phyloP scores from a whole-genome alignment of 2,888 invertebrate species.

The Strigamia transsilvanica region DNA sequence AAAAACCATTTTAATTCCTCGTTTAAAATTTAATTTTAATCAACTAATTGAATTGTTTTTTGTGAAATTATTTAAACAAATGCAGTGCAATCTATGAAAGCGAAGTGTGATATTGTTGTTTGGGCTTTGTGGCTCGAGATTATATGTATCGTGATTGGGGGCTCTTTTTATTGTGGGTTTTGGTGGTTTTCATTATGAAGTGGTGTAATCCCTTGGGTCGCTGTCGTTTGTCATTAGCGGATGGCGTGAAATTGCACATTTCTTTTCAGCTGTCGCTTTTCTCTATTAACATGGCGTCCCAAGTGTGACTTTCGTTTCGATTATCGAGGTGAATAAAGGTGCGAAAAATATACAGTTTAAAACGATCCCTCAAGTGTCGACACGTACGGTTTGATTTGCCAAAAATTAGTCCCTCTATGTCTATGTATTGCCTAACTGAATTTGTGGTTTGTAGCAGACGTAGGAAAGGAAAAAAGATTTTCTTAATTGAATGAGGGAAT shows the following conservation, averaged over 20 bases:
- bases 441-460: not conserved
- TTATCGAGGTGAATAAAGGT: not conserved
- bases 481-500: not conserved
- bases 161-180: not conserved
- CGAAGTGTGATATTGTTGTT: not conserved
- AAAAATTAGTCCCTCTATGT: not conserved
- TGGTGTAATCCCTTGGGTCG: not conserved
- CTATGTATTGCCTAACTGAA: not conserved
- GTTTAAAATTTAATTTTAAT: too few relatives aligned
- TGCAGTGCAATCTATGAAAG: not conserved
- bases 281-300: not conserved
- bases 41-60: too few relatives aligned
- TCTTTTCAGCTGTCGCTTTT: conserved; percentile 8
- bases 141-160: conserved; percentile 8
- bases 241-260: conserved; percentile 3
- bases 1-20: too few relatives aligned
- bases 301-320: not conserved
- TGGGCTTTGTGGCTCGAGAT: not conserved
- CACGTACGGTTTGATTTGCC: not conserved
- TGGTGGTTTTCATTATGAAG: conserved; percentile 18
- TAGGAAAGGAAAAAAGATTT: not conserved
- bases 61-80: too few relatives aligned
- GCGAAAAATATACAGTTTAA: not conserved
- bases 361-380: conserved; percentile 11
- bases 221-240: not conserved